A percentile compares a stretch with the other conserved stretches of the same genome.
These are phyloP conservation scores for Sorex maritimensis DNA, from an alignment of 2,797 vertebrate species.

Conservation along the genomic window DNA sequence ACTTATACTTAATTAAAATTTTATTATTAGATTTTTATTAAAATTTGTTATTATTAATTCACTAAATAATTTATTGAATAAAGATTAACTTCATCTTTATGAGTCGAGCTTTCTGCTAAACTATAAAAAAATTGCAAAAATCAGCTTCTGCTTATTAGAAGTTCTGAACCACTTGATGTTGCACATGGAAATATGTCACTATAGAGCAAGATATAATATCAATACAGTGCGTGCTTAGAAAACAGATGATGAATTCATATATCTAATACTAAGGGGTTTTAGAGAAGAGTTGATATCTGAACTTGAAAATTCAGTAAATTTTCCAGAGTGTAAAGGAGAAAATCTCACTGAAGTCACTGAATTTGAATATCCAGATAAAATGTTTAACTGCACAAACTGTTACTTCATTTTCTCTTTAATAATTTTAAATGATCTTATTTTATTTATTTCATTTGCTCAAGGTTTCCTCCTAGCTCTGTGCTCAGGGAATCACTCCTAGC, in stretches of 20 bases:
- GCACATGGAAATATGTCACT: neutral
- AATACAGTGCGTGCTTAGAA: slow-evolving; percentile 31
- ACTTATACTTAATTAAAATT: slow-evolving; percentile 48
- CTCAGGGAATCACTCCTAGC: too few relatives aligned
- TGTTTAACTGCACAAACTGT: too few relatives aligned
- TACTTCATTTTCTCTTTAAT: neutral
- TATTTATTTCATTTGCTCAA: slow-evolving; percentile 19
- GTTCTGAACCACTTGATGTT: neutral
- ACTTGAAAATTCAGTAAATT: slow-evolving; percentile 63
- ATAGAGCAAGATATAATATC: slow-evolving; percentile 13
- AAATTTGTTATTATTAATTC: neutral
- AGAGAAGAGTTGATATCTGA: slow-evolving; percentile 37
- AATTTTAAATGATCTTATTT: slow-evolving; percentile 62
- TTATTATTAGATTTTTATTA: neutral
- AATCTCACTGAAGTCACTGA: slow-evolving; percentile 43
- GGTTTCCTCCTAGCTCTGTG: too few relatives aligned
- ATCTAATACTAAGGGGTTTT: neutral
- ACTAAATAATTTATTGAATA: slow-evolving; percentile 5
- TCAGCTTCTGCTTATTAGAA: neutral
- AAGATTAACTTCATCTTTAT: neutral
- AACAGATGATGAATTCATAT: slow-evolving; percentile 51
- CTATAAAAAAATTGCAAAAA: slow-evolving; percentile 15
- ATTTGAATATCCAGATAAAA: slow-evolving; percentile 43
- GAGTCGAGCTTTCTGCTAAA: neutral
- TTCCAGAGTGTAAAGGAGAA: slow-evolving; percentile 35